These are phyloP conservation scores for Pseudochaenichthys georgianus DNA, from an alignment of 2,797 vertebrate genomes.

Conservation along the genomic window DNA sequence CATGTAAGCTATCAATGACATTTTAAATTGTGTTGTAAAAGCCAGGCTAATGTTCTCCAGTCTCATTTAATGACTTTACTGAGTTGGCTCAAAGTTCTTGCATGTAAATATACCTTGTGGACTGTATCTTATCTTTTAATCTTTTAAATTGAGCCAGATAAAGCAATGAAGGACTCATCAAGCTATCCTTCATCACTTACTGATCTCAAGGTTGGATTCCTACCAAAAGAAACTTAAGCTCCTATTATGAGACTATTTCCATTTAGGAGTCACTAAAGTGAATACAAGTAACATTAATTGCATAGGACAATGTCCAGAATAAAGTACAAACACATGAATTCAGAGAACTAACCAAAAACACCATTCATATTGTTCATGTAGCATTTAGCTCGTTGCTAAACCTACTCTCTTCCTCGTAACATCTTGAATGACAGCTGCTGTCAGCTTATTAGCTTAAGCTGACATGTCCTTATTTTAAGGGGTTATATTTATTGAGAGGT, in stretches of 20 bases:
- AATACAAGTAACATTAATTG: neutral
- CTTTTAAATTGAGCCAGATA: neutral
- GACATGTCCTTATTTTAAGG: neutral
- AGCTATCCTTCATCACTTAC: too few species aligned
- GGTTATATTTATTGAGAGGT: neutral
- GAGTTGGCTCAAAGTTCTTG: neutral
- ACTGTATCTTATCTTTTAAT: too few species aligned
- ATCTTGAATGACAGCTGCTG: conserved; percentile 29
- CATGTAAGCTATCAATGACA: neutral
- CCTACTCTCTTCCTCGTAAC: neutral
- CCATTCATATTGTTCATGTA: neutral
- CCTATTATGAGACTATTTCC: too few species aligned
- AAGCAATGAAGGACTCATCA: neutral
- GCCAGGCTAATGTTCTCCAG: neutral
- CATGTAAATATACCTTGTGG: neutral
- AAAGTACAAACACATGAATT: neutral
- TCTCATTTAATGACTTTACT: too few species aligned
- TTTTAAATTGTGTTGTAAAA: neutral
- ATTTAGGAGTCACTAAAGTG: neutral
- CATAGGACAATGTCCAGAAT: neutral
- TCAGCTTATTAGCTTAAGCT: conserved; percentile 32
- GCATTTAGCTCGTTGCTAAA: neutral
- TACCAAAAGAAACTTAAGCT: neutral
- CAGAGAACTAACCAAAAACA: neutral
- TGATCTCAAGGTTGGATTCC: neutral